Base-by-base conservation (phyloP, 2,888 invertebrate species). In the Drosophila tanythrix region DNA sequence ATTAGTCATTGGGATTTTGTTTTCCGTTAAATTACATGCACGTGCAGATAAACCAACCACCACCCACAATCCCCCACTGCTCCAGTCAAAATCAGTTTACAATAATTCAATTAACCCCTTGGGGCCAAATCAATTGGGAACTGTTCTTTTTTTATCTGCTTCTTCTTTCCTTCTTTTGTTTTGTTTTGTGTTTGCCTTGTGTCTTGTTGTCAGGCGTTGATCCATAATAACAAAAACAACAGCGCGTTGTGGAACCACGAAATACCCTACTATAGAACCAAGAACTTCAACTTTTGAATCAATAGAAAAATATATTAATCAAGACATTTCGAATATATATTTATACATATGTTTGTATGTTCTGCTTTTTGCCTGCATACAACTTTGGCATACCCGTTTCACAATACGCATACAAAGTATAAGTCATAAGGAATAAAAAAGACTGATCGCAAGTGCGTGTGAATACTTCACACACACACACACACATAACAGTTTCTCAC, bases 61-160 rank as follows among this genome's bases (percentile, higher is more conserved):
- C 21, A 29, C 33, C 21, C 62, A 46, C 46, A 38, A 43, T 7
- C 66, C 43, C 36, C 11, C 7, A 11, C 29, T 56, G 31, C 15
- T 48, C 35, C 7, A 46, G 25, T 25, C 63, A 36, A 86, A 90
- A 90, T 88, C 86, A 75, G 77, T 85, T 83, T 74, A 76, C 64
- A 70, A 85, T 86, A 85, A 90, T 88, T 90, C 74, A 88, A 80
- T 91, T 88, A 91, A 92, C 91, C 91, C 86, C 75, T 62, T 77
- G 80, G 82, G 91, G 85, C 82, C 90, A 87, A 86, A 85, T 83
- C 76, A 86, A 90, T 91, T 89, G 78, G 74, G 53, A 58, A 48
- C 29, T 15, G 52, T 38, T 21, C 8, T 29, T 33, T 18, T n/a
- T 5, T 7, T 59, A 46, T 46, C 25, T 25, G 15, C 25, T 25